phyloP scores from a whole-genome alignment of 2,113 vertebrate genomes.

The Laticauda laticaudata region DNA sequence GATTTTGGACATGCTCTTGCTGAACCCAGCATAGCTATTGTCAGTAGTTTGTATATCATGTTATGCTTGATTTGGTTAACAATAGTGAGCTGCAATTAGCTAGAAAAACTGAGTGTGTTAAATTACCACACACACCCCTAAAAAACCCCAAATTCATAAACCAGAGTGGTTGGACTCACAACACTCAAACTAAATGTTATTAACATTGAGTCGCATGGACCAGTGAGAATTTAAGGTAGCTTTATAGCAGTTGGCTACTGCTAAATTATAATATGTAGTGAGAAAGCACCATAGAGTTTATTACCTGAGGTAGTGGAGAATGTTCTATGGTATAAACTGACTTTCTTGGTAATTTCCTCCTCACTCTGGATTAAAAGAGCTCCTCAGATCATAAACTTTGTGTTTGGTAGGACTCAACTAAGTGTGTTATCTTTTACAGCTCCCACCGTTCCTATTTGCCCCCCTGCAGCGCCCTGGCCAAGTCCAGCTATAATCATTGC shows the following conservation, averaged over 20 bases:
- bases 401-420: slow-evolving; percentile 31
- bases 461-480: slow-evolving; percentile 83
- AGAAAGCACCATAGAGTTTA: neutral
- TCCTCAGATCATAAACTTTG: neutral
- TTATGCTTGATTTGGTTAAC: neutral
- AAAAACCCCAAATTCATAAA: neutral
- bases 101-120: neutral
- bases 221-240: neutral
- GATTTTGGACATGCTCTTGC: neutral
- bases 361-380: neutral
- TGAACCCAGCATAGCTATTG: neutral
- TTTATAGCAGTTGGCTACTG: neutral
- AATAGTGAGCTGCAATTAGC: neutral
- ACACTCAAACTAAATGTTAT: neutral
- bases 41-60: neutral
- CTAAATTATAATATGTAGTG: neutral
- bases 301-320: no score
- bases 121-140: neutral
- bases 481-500: slow-evolving; percentile 84
- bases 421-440: slow-evolving; percentile 66
- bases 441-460: slow-evolving; percentile 77
- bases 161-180: neutral
- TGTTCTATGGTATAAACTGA: neutral
- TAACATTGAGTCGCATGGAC: neutral
- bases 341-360: neutral